Evolutionary conservation across 2,888 invertebrate genomes (phyloP).

Genomic region (Shargacucullia verbasci): DNA sequence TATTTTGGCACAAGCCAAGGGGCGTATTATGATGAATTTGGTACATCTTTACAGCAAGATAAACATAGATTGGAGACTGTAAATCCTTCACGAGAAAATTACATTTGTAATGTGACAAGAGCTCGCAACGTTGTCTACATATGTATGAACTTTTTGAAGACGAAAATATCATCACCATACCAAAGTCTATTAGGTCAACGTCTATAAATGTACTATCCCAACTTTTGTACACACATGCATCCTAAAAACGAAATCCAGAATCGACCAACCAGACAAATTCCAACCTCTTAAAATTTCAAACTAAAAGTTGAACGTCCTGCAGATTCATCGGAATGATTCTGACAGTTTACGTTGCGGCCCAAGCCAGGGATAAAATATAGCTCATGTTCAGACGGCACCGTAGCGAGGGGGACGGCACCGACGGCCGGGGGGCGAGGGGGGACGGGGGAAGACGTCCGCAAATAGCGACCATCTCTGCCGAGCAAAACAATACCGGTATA

Average conservation of each 20-base stretch:
- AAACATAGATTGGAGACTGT: slow-evolving; percentile 19
- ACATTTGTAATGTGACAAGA: not conserved
- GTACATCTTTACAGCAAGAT: slow-evolving; percentile 22
- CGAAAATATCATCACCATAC: no score
- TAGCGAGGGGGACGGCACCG: slow-evolving; percentile 65
- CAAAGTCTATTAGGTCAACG: not conserved
- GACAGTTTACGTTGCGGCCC: slow-evolving; percentile 86
- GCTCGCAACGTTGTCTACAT: no score
- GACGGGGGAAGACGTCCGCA: slow-evolving; percentile 78
- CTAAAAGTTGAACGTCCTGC: slow-evolving; percentile 85
- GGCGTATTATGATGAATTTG: slow-evolving; percentile 39
- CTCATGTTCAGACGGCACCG: slow-evolving; percentile 85
- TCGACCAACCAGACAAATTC: slow-evolving; percentile 51
- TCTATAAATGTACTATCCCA: slow-evolving; percentile 11
- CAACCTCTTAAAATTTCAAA: slow-evolving; percentile 69
- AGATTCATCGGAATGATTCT: slow-evolving; percentile 81
- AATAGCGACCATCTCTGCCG: slow-evolving; percentile 85
- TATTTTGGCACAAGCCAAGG: slow-evolving; percentile 37
- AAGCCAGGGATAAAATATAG: slow-evolving; percentile 87
- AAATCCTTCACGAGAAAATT: slow-evolving; percentile 1
- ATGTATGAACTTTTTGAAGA: no score
- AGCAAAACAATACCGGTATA: slow-evolving; percentile 87
- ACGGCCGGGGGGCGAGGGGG: slow-evolving; percentile 49
- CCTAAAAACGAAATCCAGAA: slow-evolving; percentile 34
- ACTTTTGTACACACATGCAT: slow-evolving; percentile 5